Conservation (phyloP, 2,888 invertebrate genomes). For the Scaptomyza reducta region DNA sequence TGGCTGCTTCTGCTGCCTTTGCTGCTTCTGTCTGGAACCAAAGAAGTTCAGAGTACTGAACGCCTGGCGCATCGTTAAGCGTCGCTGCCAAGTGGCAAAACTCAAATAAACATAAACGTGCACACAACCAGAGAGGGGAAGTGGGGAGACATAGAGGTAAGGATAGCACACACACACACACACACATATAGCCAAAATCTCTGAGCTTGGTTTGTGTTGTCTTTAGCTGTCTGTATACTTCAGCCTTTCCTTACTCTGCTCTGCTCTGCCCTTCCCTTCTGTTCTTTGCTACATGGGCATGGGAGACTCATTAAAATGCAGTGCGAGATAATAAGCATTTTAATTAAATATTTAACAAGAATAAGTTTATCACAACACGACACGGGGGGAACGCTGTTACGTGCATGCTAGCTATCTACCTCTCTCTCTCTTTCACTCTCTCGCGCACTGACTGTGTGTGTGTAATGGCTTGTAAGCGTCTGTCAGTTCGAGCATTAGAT, state of each 20-base stretch:
- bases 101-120: slow-evolving; percentile 79
- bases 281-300: slow-evolving; percentile 48
- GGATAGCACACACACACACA: background rate
- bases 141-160: background rate
- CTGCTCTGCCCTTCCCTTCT: background rate
- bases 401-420: background rate
- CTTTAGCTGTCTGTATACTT: slow-evolving; percentile 51
- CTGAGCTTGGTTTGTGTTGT: slow-evolving; percentile 74
- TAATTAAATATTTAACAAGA: slow-evolving; percentile 83
- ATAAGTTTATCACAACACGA: slow-evolving; percentile 83
- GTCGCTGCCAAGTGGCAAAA: slow-evolving; percentile 80
- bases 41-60: slow-evolving; percentile 39
- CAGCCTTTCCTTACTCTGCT: slow-evolving; percentile 4
- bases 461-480: slow-evolving; percentile 77
- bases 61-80: slow-evolving; percentile 75
- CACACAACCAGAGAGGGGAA: slow-evolving; percentile 37
- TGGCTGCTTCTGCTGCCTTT: slow-evolving; percentile 14
- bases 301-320: slow-evolving; percentile 81
- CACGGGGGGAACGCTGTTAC: slow-evolving; percentile 28
- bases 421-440: background rate
- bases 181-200: slow-evolving; percentile 63
- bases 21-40: slow-evolving; percentile 28
- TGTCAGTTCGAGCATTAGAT: slow-evolving; percentile 67
- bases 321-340: slow-evolving; percentile 80
- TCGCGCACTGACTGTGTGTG: slow-evolving; percentile 25